Conservation (phyloP, 2,888 invertebrate species). For the Agrochola macilenta region DNA sequence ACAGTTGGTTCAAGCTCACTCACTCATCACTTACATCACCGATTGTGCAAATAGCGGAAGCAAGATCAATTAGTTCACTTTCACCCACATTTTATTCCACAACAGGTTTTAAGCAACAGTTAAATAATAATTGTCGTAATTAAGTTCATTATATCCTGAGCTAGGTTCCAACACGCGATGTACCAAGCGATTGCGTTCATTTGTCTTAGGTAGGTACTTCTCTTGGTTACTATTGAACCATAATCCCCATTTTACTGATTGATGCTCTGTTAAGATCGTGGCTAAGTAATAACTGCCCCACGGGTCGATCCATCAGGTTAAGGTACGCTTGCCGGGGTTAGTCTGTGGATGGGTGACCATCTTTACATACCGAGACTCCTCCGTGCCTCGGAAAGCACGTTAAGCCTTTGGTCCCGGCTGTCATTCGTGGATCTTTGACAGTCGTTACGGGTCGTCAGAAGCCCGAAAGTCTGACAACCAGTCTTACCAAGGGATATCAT, state of each 20-base stretch:
- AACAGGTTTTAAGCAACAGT: slow-evolving; percentile 71
- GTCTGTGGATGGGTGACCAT: too few species aligned
- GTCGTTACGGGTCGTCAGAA: too few species aligned
- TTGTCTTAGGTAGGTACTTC: neutral
- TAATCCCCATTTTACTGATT: neutral
- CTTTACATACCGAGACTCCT: too few species aligned
- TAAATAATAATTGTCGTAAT: slow-evolving; percentile 69
- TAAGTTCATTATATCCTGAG: slow-evolving; percentile 54
- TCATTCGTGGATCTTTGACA: too few species aligned
- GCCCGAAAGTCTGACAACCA: too few species aligned
- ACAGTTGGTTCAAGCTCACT: slow-evolving; percentile 44
- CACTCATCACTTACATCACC: slow-evolving; percentile 76
- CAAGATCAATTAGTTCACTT: slow-evolving; percentile 74
- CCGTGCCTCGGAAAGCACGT: too few species aligned
- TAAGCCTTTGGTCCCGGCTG: too few species aligned
- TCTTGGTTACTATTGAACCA: neutral
- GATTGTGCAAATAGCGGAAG: slow-evolving; percentile 82
- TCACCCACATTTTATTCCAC: slow-evolving; percentile 73
- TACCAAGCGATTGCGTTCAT: slow-evolving; percentile 20
- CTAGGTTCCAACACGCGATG: slow-evolving; percentile 34
- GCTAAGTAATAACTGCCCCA: too few species aligned
- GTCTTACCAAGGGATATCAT: too few species aligned
- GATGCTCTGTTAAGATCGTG: too few species aligned
- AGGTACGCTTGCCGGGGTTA: too few species aligned
- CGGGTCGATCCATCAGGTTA: too few species aligned